phyloP scores from a whole-genome alignment of 2,888 invertebrate genomes.

The Crematogaster levior region DNA sequence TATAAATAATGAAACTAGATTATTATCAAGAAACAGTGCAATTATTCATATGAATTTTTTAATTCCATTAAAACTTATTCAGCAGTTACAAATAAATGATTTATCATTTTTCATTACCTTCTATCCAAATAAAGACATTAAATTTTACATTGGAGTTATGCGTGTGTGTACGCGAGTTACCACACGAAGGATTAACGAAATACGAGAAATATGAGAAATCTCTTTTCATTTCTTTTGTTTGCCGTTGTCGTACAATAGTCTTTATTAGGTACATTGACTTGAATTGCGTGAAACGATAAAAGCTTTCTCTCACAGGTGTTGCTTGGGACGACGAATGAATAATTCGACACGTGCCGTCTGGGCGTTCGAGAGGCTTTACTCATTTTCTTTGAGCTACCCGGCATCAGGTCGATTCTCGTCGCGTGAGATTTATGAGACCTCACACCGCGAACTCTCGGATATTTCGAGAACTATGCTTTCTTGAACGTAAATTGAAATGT shows the following conservation, averaged over 20 bases:
- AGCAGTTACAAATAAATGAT: background rate
- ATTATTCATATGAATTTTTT: background rate
- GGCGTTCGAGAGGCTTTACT: slow-evolving; percentile 44
- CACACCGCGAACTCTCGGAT: slow-evolving; percentile 21
- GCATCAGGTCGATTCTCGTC: slow-evolving; percentile 47
- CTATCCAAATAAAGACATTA: background rate
- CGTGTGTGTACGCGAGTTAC: background rate
- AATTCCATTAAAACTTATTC: background rate
- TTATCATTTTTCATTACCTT: background rate
- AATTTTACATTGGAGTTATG: background rate
- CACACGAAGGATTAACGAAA: background rate
- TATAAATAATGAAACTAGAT: background rate
- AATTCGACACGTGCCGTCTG: slow-evolving; percentile 50
- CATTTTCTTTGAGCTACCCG: slow-evolving; percentile 43
- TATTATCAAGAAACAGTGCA: background rate
- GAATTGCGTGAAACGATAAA: slow-evolving; percentile 30
- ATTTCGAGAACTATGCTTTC: slow-evolving; percentile 36
- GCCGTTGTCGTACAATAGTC: background rate
- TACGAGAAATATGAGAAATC: too few relatives aligned
- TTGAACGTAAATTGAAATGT: slow-evolving; percentile 41
- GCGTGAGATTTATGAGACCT: slow-evolving; percentile 46
- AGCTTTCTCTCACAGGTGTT: background rate
- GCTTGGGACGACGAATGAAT: slow-evolving; percentile 30
- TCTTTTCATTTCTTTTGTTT: background rate
- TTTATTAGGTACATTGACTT: slow-evolving; percentile 5